Base-by-base conservation (phyloP, 2,797 vertebrate species). In the Centropyge bicolor region DNA sequence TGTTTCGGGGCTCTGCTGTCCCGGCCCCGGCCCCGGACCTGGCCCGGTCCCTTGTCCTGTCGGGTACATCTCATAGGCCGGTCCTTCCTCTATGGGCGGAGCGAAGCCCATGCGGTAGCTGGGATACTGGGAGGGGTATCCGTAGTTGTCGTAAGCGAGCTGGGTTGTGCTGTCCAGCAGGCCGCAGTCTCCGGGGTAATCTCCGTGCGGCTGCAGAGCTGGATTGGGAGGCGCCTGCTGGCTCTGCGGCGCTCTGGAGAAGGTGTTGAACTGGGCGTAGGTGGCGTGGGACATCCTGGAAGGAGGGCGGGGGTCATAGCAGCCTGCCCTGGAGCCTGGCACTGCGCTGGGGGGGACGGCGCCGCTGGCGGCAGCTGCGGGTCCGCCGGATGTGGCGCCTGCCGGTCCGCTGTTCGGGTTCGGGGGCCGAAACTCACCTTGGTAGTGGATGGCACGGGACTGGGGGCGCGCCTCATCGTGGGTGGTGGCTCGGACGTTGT, bases 231-330 rank as follows among this genome's bases (percentile, higher is more conserved):
- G 90, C 0, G 82, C 88, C 38, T 94, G 94, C 81, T 93, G 93
- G 72, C 91, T 92, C 83, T 93, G 94, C 0, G 91, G 74, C 0
- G 78, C 91, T 45, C 96, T 92, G 85, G 95, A 85, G 84, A 97
- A 98, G 65, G 97, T 97, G 94, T 94, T 98, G 92, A 99, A 97
- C 78, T 99, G 97, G 70, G 97, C 96, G 1, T 99, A 99, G 22
- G 96, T 97, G 91, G 95, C 93, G 69, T 98, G 98, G 24, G 97
- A 97, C 35, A 99, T 94, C 45, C 98, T 95, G 16, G 98, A 98
- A 0, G 96, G 95, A 0, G 97, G 97, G 0, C 97, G 96, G 0
- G 95, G 90, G 24, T 99, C 98, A 4, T 97, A 99, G 76, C 97
- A 97, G 43, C 94, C 94, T 0, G 90, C 90, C 54, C 95, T 87